Evolutionary conservation across 1,140 invertebrate species (phyloP).

Genomic region (Drosophila tsacasi): DNA sequence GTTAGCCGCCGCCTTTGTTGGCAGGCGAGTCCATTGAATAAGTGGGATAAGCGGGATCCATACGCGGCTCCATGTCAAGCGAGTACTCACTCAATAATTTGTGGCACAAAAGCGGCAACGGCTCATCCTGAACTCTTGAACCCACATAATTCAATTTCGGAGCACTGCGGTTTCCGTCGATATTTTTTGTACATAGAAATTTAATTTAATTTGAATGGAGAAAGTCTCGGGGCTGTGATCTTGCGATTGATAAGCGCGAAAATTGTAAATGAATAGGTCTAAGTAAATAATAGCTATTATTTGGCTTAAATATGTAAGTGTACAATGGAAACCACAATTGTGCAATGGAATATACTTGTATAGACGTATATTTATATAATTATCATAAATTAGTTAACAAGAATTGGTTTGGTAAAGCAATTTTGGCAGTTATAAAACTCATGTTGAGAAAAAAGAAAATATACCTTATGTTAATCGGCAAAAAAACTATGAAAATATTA

Average conservation of each 20-base stretch:
- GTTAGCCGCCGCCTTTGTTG: slow-evolving; percentile 43
- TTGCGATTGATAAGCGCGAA: slow-evolving; percentile 54
- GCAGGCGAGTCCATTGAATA: slow-evolving; percentile 54
- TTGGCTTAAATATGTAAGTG: slow-evolving; percentile 9
- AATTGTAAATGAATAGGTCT: slow-evolving; percentile 35
- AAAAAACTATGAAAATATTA: background rate
- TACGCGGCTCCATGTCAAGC: slow-evolving; percentile 23
- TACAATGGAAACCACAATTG: background rate
- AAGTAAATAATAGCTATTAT: slow-evolving; percentile 22
- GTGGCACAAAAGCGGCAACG: slow-evolving; percentile 39
- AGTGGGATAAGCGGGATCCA: slow-evolving; percentile 23
- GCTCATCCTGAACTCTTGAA: slow-evolving; percentile 76
- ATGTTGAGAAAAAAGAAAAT: background rate
- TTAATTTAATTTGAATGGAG: slow-evolving; percentile 54
- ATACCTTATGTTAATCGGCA: background rate
- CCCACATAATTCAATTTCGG: slow-evolving; percentile 65
- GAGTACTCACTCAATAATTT: slow-evolving; percentile 44
- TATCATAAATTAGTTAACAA: background rate
- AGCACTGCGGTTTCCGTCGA: slow-evolving; percentile 29
- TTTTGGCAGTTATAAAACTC: slow-evolving; percentile 14
- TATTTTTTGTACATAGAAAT: slow-evolving; percentile 38
- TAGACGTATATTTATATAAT: background rate
- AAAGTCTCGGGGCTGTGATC: slow-evolving; percentile 62
- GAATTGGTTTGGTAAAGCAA: background rate
- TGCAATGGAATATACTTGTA: background rate